Conservation (phyloP, 2,888 invertebrate genomes). For the Eudasyphora cyanicolor region DNA sequence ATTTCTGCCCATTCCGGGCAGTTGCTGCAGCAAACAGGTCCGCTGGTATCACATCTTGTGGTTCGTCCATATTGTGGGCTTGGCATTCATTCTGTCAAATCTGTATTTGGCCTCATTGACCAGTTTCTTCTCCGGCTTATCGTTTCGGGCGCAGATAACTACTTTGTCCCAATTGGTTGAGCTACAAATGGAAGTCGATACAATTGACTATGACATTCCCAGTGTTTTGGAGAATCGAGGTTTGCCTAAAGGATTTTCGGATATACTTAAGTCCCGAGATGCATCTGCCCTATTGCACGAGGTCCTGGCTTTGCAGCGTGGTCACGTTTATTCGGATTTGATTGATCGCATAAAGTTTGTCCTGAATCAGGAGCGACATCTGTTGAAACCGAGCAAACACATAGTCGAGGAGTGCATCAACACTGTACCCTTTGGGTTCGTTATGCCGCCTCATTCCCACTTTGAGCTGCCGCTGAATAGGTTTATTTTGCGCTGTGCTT, state of each 20-base stretch:
- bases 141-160: conserved; percentile 66
- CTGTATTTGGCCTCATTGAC: conserved; percentile 70
- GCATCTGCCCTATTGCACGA: conserved; percentile 50
- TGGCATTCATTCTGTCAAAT: conserved; percentile 71
- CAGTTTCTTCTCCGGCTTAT: conserved; percentile 70
- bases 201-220: conserved; percentile 68
- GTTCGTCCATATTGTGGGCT: conserved; percentile 57
- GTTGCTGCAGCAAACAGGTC: conserved; percentile 21
- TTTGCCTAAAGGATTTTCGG: conserved; percentile 65
- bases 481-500: conserved; percentile 66
- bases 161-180: conserved; percentile 66
- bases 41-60: conserved; percentile 59
- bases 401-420: conserved; percentile 67
- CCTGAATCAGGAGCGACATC: conserved; percentile 68
- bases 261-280: conserved; percentile 62
- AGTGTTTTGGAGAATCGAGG: conserved; percentile 66
- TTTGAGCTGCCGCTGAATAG: conserved; percentile 68
- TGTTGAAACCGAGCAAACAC: conserved; percentile 66
- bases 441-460: conserved; percentile 69
- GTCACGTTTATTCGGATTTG: conserved; percentile 63
- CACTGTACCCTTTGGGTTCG: conserved; percentile 69
- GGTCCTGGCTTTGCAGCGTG: conserved; percentile 36
- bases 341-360: conserved; percentile 69
- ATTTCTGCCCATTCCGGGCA: conserved; percentile 60
- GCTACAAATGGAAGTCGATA: conserved; percentile 64